A percentile compares a stretch with the other conserved stretches of the same genome.
Conservation (phyloP, 2,113 vertebrate genomes). For the Progne subis region DNA sequence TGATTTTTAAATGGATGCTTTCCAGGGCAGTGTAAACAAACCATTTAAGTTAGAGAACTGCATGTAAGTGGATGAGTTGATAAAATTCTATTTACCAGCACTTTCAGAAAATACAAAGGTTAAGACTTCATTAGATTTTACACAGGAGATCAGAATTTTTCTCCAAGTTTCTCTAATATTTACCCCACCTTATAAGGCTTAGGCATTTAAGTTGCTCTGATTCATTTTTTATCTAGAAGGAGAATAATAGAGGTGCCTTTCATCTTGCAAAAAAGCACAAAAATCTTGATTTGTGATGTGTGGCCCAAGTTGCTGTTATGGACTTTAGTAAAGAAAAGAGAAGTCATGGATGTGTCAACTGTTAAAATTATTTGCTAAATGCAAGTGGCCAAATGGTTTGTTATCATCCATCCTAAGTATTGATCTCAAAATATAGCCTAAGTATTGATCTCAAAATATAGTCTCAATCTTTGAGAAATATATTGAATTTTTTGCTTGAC, state of each 20-base stretch:
- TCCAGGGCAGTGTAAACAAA: not conserved
- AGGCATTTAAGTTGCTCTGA: not conserved
- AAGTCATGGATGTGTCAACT: not conserved
- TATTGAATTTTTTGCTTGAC: not conserved
- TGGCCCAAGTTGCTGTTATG: not conserved
- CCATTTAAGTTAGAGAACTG: not conserved
- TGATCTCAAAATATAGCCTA: not conserved
- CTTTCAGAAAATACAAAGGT: not conserved
- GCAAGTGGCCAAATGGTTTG: not conserved
- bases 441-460: not conserved
- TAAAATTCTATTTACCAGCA: not conserved
- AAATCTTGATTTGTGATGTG: not conserved
- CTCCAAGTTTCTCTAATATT: not conserved
- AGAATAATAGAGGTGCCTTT: not conserved
- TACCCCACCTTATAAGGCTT: not conserved
- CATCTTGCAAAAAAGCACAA: not conserved
- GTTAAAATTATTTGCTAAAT: not conserved
- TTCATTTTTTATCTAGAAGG: not conserved
- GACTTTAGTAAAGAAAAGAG: not conserved
- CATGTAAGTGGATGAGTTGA: not conserved
- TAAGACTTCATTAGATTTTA: not conserved
- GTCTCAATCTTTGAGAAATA: not conserved
- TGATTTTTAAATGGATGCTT: not conserved
- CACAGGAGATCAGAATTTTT: not conserved
- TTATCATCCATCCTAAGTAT: not conserved